Base-by-base conservation (phyloP, 2,888 invertebrate genomes). In the Helleia helle region DNA sequence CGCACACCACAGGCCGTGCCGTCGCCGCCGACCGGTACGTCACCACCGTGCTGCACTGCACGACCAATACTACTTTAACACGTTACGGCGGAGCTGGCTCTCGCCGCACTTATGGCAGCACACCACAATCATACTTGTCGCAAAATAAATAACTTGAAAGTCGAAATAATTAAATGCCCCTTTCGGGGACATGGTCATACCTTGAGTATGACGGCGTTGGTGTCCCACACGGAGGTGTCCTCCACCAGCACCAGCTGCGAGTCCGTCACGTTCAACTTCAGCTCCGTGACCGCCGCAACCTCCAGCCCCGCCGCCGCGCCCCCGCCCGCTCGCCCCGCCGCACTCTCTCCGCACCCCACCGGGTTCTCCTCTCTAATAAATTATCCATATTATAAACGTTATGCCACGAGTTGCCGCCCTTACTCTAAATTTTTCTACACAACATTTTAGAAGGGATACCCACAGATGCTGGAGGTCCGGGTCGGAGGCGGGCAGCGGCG, bases 171-270 rank as follows among this genome's bases (percentile, higher is more conserved):
- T 18, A 6, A 29, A 12, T 9, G n/a, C n/a, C n/a, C n/a, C n/a
- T n/a, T n/a, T n/a, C n/a, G n/a, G n/a, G n/a, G n/a, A n/a, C 12
- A 11, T 13, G 6, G 13, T 9, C 9, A 3, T 17, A 90, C 90
- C 81, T 93, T 92, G 9, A 97, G 84, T 60, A 99, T 97, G 7
- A 99, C 93, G 0, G 98, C 97, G 68, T 96, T 96, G 1, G 97
- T 94, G 67, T 98, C 96, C 84, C 90, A 88, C 9, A 92, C 87
- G 0, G 94, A 91, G 1, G 94, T 91, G 66, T 97, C 93, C 70
- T 99, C 98, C 1, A 99, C 93, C 24, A 98, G 88, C 22, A 99
- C 95, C 42, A 99, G 86, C 77, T 99, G 97, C 2, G 97, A 97
- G 73, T 98, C 96, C 0, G 96, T 96, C 15, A 98, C 91, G 72